Conservation (phyloP, 53 echinoderm and acorn worm genomes). For the Holothuria leucospilota region DNA sequence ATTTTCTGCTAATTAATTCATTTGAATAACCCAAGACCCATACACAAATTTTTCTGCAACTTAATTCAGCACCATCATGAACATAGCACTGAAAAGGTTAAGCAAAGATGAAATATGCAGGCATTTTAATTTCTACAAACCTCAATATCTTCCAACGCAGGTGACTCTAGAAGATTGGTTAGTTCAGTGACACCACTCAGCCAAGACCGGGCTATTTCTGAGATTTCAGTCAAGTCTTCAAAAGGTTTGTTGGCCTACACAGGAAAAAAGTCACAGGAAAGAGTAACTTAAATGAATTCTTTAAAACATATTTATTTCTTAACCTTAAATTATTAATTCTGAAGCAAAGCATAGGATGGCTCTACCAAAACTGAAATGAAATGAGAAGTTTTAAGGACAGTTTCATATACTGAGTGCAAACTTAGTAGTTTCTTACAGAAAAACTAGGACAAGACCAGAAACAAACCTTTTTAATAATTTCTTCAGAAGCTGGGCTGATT, state of each 20-base stretch:
- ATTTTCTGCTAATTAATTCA: too few relatives aligned
- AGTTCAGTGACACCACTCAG: conserved; percentile 13
- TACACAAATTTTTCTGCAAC: too few relatives aligned
- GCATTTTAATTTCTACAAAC: neutral
- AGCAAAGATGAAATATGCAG: too few relatives aligned
- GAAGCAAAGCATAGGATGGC: too few relatives aligned
- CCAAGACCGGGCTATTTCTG: neutral
- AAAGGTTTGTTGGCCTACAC: neutral
- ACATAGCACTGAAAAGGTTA: too few relatives aligned
- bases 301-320: too few relatives aligned
- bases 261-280: neutral
- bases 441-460: neutral
- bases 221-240: too few relatives aligned
- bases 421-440: neutral
- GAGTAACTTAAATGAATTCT: neutral
- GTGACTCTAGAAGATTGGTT: conserved; percentile 1
- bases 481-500: conserved; percentile 52
- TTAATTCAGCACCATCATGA: too few relatives aligned
- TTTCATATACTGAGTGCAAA: neutral
- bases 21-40: too few relatives aligned
- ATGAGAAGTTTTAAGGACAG: too few relatives aligned
- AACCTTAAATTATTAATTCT: too few relatives aligned
- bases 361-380: too few relatives aligned
- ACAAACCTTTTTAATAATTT: conserved; percentile 80
- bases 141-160: conserved; percentile 13